These are phyloP conservation scores for Nyctereutes procyonoides DNA, from an alignment of 2,113 vertebrate species.

Conservation along the genomic window DNA sequence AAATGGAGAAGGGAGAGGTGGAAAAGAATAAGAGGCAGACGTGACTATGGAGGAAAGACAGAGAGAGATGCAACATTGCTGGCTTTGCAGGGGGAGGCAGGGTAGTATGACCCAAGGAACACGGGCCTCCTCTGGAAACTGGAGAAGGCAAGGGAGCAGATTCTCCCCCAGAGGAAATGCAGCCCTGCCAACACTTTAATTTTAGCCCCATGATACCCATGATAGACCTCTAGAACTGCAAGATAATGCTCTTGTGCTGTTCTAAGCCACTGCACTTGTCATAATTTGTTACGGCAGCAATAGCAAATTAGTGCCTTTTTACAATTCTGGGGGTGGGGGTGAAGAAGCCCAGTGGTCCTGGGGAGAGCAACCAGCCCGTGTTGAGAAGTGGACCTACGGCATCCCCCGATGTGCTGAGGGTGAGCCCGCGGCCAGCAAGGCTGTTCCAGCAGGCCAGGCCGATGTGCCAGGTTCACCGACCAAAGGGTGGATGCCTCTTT, in stretches of 20 bases:
- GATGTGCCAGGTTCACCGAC: neutral
- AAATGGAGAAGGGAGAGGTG: neutral
- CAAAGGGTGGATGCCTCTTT: neutral
- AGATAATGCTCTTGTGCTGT: neutral
- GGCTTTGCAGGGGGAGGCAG: neutral
- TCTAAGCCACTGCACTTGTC: neutral
- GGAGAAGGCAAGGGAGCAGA: neutral
- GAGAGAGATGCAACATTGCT: neutral
- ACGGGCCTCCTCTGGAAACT: neutral
- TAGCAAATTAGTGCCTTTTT: neutral
- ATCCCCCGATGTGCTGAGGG: fast-evolving
- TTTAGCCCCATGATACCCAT: neutral
- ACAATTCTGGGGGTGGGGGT: neutral
- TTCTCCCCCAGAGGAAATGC: neutral
- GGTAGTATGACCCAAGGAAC: fast-evolving
- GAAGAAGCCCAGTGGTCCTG: neutral
- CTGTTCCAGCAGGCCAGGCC: fast-evolving
- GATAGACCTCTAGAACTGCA: neutral
- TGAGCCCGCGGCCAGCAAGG: neutral
- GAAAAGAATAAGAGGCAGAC: neutral
- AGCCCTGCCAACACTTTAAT: neutral
- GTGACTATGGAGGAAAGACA: neutral
- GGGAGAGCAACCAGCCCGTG: neutral
- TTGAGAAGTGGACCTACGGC: neutral
- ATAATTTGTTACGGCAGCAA: neutral